Evolutionary conservation across 1,140 invertebrate species (phyloP).

Genomic region (fruit fly (Drosophila melanogaster)): DNA sequence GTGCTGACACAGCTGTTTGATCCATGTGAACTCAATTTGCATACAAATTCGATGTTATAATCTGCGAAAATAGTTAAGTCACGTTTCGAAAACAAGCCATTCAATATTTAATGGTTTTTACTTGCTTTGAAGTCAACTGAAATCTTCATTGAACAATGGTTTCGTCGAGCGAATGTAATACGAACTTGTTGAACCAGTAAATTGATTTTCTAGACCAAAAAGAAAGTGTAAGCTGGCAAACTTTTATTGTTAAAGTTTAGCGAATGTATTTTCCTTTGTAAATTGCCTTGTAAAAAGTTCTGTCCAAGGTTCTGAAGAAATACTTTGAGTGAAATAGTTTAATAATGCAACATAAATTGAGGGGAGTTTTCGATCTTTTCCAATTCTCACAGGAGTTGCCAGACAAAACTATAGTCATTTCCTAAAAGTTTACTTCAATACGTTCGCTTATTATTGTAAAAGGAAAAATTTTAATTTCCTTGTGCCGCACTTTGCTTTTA

Average conservation of each 20-base stretch:
- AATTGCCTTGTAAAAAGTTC: constrained; percentile 12
- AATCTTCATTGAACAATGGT: constrained; percentile 3
- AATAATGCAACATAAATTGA: background rate
- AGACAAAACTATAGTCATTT: constrained; percentile 1
- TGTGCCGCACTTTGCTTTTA: background rate
- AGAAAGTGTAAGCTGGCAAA: constrained; percentile 9
- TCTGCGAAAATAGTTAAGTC: constrained; percentile 2
- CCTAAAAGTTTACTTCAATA: background rate
- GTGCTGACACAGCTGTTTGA: constrained; percentile 21
- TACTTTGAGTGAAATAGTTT: constrained; percentile 12
- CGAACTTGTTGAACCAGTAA: constrained; percentile 25
- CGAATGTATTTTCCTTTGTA: constrained; percentile 6
- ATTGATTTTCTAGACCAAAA: constrained; percentile 22
- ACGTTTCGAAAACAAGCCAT: background rate
- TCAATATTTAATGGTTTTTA: constrained; percentile 1
- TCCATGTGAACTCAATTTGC: constrained; percentile 27
- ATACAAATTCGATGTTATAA: constrained; percentile 16
- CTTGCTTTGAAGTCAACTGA: constrained; percentile 1
- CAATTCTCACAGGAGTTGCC: background rate
- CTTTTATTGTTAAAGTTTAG: constrained; percentile 39
- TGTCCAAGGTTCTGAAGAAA: constrained; percentile 4
- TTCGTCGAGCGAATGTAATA: constrained; percentile 28
- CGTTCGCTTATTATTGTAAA: background rate
- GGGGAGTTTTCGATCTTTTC: background rate
- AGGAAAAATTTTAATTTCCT: background rate